These are phyloP conservation scores for Allolobophora icterica DNA, from an alignment of 2,888 invertebrate genomes.

Conservation along the genomic window DNA sequence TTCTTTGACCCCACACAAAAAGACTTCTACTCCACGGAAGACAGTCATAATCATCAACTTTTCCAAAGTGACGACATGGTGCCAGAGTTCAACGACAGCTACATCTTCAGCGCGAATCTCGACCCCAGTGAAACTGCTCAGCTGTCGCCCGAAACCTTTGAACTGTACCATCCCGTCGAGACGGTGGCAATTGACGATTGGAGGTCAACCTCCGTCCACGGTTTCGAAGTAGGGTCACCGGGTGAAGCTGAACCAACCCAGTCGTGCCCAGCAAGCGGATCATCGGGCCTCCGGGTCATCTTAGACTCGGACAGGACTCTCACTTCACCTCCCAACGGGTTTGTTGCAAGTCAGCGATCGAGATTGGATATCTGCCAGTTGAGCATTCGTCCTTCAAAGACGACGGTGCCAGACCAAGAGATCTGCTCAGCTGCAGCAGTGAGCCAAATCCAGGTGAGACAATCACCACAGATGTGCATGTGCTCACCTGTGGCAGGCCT, in stretches of 20 bases:
- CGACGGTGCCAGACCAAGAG: neutral
- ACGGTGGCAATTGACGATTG: neutral
- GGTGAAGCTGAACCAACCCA: neutral
- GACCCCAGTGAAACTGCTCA: neutral
- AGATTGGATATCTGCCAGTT: neutral
- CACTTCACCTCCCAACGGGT: neutral
- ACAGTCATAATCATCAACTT: neutral
- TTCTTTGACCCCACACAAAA: neutral
- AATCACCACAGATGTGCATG: too few relatives aligned
- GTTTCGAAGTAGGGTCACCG: neutral
- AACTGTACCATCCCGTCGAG: neutral
- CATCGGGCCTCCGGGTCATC: neutral
- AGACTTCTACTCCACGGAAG: neutral
- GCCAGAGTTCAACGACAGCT: neutral
- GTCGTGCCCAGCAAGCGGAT: too few relatives aligned
- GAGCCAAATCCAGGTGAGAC: too few relatives aligned
- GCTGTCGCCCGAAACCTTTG: neutral
- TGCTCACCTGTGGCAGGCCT: too few relatives aligned
- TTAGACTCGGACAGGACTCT: neutral
- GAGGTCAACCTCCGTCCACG: neutral
- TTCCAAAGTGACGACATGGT: neutral
- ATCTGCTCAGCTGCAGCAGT: neutral
- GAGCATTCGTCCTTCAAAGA: neutral
- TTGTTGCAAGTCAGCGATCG: neutral
- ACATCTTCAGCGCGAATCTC: neutral